Evolutionary conservation across 1,140 invertebrate genomes (phyloP).

Genomic region (Formica exsecta): DNA sequence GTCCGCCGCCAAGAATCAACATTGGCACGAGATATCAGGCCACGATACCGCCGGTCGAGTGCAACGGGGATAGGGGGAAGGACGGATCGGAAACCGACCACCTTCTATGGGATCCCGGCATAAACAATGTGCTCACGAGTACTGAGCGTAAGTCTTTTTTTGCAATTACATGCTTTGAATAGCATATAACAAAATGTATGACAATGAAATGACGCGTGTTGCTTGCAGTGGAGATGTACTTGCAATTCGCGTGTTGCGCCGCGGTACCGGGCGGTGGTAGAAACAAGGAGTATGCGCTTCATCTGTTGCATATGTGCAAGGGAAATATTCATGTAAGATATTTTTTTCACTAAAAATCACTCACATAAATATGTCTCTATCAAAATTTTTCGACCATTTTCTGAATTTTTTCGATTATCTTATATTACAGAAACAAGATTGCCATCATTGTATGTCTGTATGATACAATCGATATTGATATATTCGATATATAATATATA

Average conservation of each 20-base stretch:
- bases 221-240: constrained; percentile 93
- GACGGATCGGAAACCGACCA: constrained; percentile 88
- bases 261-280: constrained; percentile 95
- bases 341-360: neutral
- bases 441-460: no score
- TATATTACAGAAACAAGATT: neutral
- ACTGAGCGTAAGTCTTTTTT: constrained; percentile 89
- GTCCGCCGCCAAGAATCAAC: constrained; percentile 91
- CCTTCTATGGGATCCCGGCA: constrained; percentile 94
- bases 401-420: neutral
- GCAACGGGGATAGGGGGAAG: constrained; percentile 85
- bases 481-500: neutral
- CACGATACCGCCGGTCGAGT: constrained; percentile 89
- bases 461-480: neutral
- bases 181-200: neutral
- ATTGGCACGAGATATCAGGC: constrained; percentile 96
- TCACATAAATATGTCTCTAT: neutral
- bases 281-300: constrained; percentile 97
- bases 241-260: constrained; percentile 97
- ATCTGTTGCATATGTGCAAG: constrained; percentile 94
- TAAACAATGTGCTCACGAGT: constrained; percentile 90
- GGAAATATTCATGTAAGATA: constrained; percentile 94
- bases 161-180: neutral
- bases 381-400: constrained; percentile 46
- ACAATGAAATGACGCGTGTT: constrained; percentile 26